phyloP scores from a whole-genome alignment of 2,113 vertebrate genomes.

The Azemiops feae region DNA sequence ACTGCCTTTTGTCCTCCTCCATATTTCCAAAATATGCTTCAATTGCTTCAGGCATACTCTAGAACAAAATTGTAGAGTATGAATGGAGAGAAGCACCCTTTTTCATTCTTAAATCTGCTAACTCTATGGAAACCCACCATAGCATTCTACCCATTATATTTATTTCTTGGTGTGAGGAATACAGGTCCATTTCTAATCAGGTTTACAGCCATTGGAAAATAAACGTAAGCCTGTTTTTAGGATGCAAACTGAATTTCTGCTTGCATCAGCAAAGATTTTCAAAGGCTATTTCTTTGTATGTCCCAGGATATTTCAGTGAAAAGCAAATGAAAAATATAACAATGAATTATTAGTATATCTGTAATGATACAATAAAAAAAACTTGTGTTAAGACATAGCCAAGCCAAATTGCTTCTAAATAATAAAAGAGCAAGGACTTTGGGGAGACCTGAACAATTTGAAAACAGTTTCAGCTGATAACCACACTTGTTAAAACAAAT shows the following conservation, averaged over 20 bases:
- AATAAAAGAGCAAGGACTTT: constrained; percentile 24
- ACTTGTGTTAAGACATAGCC: not conserved
- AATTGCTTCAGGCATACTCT: not conserved
- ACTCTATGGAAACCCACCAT: not conserved
- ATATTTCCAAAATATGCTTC: not conserved
- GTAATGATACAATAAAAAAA: not conserved
- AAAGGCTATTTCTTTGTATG: constrained; percentile 22
- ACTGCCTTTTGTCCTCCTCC: not conserved
- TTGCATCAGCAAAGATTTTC: constrained; percentile 22
- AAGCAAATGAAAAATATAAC: constrained; percentile 15
- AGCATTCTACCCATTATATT: not conserved
- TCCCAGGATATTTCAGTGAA: constrained; percentile 11
- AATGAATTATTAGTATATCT: constrained; percentile 34
- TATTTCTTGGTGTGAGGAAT: not conserved
- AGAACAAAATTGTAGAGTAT: not conserved
- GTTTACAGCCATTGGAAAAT: not conserved
- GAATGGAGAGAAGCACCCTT: not conserved
- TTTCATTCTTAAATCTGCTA: not conserved
- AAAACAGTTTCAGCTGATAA: constrained; percentile 21
- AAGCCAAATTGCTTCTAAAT: constrained; percentile 41
- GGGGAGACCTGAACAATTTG: constrained; percentile 6
- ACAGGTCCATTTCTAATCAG: not conserved
- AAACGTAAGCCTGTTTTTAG: not conserved
- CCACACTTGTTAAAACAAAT: constrained; percentile 30
- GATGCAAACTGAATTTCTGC: not conserved